phyloP scores from a whole-genome alignment of 1,140 invertebrate species.

The Plodia interpunctella region DNA sequence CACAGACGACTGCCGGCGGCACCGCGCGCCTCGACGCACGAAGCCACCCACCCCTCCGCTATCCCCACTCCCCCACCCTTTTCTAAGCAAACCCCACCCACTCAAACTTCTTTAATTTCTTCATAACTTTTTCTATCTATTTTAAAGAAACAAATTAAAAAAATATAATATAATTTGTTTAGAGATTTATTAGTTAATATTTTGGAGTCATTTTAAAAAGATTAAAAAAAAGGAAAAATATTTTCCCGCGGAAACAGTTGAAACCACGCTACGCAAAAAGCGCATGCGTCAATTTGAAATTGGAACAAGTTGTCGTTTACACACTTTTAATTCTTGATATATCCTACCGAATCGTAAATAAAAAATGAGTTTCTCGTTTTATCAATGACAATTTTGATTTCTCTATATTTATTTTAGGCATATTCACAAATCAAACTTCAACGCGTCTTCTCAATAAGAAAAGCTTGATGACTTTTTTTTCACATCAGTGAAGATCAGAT shows the following conservation, averaged over 20 bases:
- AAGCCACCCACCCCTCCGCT: conserved; percentile 35
- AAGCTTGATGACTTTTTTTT: too few species aligned
- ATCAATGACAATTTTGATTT: too few species aligned
- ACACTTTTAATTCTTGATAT: not conserved
- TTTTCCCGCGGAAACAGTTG: not conserved
- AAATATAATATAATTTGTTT: not conserved
- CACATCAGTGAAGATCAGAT: too few species aligned
- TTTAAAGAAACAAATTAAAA: not conserved
- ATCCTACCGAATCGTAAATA: too few species aligned
- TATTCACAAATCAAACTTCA: too few species aligned
- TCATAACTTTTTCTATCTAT: not conserved
- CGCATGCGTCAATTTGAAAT: conserved; percentile 18
- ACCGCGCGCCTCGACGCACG: conserved; percentile 38
- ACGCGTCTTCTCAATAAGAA: too few species aligned
- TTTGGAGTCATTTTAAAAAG: not conserved
- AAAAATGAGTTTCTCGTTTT: too few species aligned
- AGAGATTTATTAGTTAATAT: not conserved
- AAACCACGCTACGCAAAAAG: conserved; percentile 9
- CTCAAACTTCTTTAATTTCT: conserved; percentile 11
- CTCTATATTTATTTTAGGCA: too few species aligned
- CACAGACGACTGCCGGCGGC: conserved; percentile 37
- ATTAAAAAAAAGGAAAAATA: not conserved
- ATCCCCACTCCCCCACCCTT: conserved; percentile 24
- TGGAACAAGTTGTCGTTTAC: not conserved
- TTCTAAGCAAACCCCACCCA: conserved; percentile 24